Evolutionary conservation across 2,888 invertebrate species (phyloP).

Genomic region (Chymomyza caudatula): DNA sequence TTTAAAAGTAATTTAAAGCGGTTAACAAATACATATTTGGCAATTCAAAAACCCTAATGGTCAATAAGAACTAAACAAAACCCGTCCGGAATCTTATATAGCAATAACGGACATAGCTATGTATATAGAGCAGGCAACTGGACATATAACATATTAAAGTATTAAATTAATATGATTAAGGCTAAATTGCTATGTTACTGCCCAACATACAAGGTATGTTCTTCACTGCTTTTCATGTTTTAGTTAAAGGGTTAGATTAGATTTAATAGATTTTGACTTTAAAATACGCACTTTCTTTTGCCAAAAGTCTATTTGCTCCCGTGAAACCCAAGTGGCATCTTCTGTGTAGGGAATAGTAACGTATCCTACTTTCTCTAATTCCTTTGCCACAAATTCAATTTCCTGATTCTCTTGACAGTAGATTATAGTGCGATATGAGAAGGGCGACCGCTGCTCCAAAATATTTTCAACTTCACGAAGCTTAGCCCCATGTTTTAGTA

Average conservation of each 20-base stretch:
- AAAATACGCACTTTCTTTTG: not conserved
- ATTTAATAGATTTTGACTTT: too few species aligned
- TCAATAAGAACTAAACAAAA: too few species aligned
- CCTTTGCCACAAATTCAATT: conserved; percentile 23
- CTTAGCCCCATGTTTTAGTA: conserved; percentile 23
- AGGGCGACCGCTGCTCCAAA: conserved; percentile 33
- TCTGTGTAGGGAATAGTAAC: conserved; percentile 44
- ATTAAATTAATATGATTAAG: too few species aligned
- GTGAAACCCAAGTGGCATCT: conserved; percentile 8
- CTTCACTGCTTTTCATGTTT: too few species aligned
- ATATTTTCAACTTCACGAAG: conserved; percentile 8
- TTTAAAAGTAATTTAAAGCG: not conserved
- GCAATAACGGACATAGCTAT: too few species aligned
- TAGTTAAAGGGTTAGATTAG: too few species aligned
- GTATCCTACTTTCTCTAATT: conserved; percentile 3
- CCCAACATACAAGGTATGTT: too few species aligned
- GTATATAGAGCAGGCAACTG: too few species aligned
- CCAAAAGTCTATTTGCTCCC: not conserved
- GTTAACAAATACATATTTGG: conserved; percentile 11
- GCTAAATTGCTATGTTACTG: too few species aligned
- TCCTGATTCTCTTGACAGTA: conserved; percentile 38
- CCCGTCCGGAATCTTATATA: too few species aligned
- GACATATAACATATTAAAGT: too few species aligned
- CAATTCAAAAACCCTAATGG: not conserved
- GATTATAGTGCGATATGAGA: conserved; percentile 40